Evolutionary conservation across 2,888 invertebrate species (phyloP).

Genomic region (Apotomis betuletana): DNA sequence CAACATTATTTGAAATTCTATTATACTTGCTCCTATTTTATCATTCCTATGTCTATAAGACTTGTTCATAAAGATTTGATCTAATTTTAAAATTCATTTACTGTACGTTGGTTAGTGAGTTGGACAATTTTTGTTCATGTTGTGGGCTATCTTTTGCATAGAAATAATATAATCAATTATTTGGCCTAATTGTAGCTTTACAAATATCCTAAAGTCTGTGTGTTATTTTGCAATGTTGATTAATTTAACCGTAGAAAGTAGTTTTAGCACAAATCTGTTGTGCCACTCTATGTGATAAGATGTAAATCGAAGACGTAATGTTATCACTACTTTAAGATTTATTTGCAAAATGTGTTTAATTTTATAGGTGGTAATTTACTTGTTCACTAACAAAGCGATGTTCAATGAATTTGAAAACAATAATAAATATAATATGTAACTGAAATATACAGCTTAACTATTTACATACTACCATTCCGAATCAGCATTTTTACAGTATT

Average conservation of each 20-base stretch:
- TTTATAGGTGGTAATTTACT: constrained; percentile 28
- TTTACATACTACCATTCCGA: constrained; percentile 19
- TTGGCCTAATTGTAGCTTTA: constrained; percentile 58
- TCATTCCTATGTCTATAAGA: constrained; percentile 21
- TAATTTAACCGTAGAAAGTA: constrained; percentile 50
- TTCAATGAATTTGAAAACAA: constrained; percentile 25
- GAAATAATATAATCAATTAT: constrained; percentile 44
- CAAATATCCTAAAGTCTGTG: constrained; percentile 43
- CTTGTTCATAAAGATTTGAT: background rate
- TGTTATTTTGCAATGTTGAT: constrained; percentile 44
- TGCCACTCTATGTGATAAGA: constrained; percentile 36
- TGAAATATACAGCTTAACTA: constrained; percentile 1
- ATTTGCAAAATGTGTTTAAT: constrained; percentile 25
- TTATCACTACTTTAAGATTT: constrained; percentile 22
- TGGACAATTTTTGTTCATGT: constrained; percentile 1
- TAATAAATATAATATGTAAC: constrained; percentile 5
- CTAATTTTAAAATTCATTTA: background rate
- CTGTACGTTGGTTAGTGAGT: constrained; percentile 4
- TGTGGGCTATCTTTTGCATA: constrained; percentile 31
- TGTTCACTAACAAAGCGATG: background rate
- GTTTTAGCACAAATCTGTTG: constrained; percentile 57
- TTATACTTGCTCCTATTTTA: constrained; percentile 12
- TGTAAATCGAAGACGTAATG: constrained; percentile 26
- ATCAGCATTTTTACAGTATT: constrained; percentile 16
- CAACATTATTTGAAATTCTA: background rate